phyloP scores from a whole-genome alignment of 92 coral and sea anemone genomes.

The Scolanthus callimorphus region DNA sequence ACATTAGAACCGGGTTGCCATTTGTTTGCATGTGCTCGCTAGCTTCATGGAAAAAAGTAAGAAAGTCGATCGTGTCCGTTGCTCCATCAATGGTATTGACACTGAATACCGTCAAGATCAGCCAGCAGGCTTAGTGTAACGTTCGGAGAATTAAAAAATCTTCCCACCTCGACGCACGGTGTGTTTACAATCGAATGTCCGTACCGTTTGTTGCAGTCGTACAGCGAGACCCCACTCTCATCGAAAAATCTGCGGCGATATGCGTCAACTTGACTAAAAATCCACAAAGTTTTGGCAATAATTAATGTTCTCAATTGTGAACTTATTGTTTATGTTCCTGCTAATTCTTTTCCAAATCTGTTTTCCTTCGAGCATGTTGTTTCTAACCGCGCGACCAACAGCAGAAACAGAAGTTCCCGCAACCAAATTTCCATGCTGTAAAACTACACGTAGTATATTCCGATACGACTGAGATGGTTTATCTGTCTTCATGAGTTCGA shows the following conservation, averaged over 20 bases:
- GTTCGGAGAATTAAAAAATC: constrained; percentile 29
- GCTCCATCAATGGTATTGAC: constrained; percentile 51
- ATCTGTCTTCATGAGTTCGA: constrained; percentile 35
- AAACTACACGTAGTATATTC: constrained; percentile 22
- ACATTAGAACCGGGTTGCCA: constrained; percentile 22
- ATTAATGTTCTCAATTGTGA: constrained; percentile 17
- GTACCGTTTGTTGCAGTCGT: constrained; percentile 31
- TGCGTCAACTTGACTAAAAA: constrained; percentile 26
- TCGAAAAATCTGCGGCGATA: constrained; percentile 23
- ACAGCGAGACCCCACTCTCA: constrained; percentile 32
- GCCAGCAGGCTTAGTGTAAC: constrained; percentile 45
- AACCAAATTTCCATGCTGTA: constrained; percentile 23
- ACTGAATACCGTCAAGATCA: constrained; percentile 42
- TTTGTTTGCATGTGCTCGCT: constrained; percentile 7
- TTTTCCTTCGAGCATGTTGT: constrained; percentile 21
- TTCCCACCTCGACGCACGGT: constrained; percentile 28
- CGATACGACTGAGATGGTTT: constrained; percentile 33
- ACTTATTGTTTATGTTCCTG: constrained; percentile 28
- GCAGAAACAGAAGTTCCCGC: constrained; percentile 24
- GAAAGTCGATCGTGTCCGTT: constrained; percentile 26
- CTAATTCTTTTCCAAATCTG: constrained; percentile 49
- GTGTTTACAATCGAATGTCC: constrained; percentile 39
- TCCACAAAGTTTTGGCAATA: constrained; percentile 41
- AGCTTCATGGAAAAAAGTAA: constrained; percentile 44
- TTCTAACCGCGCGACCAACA: constrained; percentile 16